Evolutionary conservation across 2,797 vertebrate genomes (phyloP), one percentile per base, ranked within the genome.

Genomic region (Mormyrops attenuatus): DNA sequence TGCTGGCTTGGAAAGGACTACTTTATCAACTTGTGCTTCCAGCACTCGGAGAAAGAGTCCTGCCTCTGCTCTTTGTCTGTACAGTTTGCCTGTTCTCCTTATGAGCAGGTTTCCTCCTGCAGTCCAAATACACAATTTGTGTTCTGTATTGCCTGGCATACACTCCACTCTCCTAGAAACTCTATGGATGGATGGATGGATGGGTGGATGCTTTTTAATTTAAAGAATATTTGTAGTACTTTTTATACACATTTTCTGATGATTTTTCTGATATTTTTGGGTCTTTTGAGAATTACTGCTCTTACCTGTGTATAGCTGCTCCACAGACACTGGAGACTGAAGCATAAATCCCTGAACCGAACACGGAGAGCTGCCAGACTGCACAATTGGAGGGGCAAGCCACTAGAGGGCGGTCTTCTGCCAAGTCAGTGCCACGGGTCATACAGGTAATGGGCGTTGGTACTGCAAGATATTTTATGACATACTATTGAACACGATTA

Each of bases 291-390:
- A 77, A 77, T 38, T 7, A 55, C 50, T 85, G 5, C 9, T 93
- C 93, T 87, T 93, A 99, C 98, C 97, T 97, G 94, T 99, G 98
- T 89, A 98, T 73, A 1, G 98, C 98, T 0, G 98, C 97, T 44
- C 96, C 97, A 7, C 98, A 99, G 69, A 99, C 50, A 47, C 97
- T 98, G 2, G 98, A 99, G 34, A 98, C 93, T 5, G 97, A 96
- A 20, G 98, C 98, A 89, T 98, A 99, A 3, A 97, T 85, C 63
- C 93, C 94, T n/a, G 97, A 96, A 63, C 98, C 98, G 90, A 97
- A 99, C 89, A 99, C 97, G 0, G 97, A 95, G 50, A 96, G 92
- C 9, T 95, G 95, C 92, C 95, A 93, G 0, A 93, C 93, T 63
- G 93, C 91, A 91, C 98, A 99, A 93, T 93, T 94, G 0, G 96